Conservation (phyloP, 2,797 vertebrate species). For the Parambassis ranga region DNA sequence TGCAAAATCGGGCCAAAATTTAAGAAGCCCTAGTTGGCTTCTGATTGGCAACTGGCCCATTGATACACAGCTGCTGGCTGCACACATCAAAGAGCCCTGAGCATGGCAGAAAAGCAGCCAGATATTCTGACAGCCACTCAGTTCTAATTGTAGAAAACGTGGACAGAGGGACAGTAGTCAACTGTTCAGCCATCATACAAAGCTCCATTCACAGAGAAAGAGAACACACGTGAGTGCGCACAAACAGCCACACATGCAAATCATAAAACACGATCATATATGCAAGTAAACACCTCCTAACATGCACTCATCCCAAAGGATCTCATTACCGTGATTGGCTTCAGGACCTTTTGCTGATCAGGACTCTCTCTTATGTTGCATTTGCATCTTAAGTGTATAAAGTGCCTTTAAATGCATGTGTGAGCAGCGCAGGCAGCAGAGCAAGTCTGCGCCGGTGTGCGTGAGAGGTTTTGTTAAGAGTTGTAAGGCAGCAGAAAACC, state of each 20-base stretch:
- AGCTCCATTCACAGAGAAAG: constrained; percentile 35
- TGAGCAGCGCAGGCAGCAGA: neutral
- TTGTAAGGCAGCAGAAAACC: constrained; percentile 11
- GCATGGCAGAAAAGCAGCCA: constrained; percentile 42
- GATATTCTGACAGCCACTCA: constrained; percentile 48
- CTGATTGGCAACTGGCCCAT: constrained; percentile 49
- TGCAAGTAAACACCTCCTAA: constrained; percentile 6
- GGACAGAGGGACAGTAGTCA: constrained; percentile 38
- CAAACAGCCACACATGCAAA: neutral
- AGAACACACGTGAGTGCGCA: neutral
- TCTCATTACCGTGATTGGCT: constrained; percentile 71
- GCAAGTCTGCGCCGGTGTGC: neutral
- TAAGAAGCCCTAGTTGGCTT: constrained; percentile 31
- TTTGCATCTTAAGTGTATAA: constrained; percentile 55
- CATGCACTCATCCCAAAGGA: constrained; percentile 54
- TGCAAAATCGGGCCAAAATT: constrained; percentile 19
- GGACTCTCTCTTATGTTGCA: constrained; percentile 53
- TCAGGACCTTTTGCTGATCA: constrained; percentile 65
- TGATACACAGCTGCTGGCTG: constrained; percentile 56
- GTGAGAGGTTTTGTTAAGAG: constrained; percentile 22
- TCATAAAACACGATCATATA: neutral
- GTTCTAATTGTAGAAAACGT: constrained; percentile 51
- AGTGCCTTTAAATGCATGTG: constrained; percentile 25
- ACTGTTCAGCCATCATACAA: constrained; percentile 44
- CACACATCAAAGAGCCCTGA: constrained; percentile 52